Percentiles rank a stretch among this genome's conserved stretches.
Conservation (phyloP, 2,797 vertebrate species). For the Urocyon cinereoargenteus region DNA sequence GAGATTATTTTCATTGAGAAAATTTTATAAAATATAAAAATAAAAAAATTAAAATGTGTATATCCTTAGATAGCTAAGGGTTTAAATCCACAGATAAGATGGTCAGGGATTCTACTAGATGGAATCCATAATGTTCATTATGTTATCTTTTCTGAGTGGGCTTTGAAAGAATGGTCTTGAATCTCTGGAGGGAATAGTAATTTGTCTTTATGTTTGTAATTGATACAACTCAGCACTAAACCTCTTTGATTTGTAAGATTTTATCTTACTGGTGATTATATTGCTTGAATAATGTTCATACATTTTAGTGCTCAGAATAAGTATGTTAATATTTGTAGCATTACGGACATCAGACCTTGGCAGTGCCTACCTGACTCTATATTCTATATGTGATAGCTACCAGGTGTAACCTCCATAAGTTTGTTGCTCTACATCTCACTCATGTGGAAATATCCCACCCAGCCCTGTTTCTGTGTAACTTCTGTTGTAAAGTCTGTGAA, state of each 20-base stretch:
- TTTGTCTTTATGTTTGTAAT: constrained; percentile 55
- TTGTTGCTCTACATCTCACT: not conserved
- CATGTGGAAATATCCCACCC: not conserved
- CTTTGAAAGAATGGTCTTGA: constrained; percentile 35
- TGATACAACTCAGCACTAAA: not conserved
- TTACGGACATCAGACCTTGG: not conserved
- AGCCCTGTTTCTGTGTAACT: constrained; percentile 25
- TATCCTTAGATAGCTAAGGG: not conserved
- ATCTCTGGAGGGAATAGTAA: not conserved
- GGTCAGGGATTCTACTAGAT: not conserved
- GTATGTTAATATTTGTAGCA: not conserved
- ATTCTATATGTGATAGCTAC: not conserved
- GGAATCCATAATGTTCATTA: not conserved
- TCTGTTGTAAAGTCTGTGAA: constrained; percentile 7
- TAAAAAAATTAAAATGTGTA: not conserved
- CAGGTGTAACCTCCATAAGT: not conserved
- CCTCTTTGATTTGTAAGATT: not conserved
- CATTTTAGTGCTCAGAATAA: constrained; percentile 44
- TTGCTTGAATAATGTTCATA: not conserved
- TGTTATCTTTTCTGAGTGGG: not conserved
- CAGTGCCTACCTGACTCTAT: not conserved
- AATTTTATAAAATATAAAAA: constrained; percentile 34
- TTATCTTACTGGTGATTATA: constrained; percentile 10
- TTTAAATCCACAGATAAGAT: not conserved
- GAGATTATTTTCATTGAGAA: constrained; percentile 47